Base-by-base conservation (phyloP, 1,140 invertebrate genomes). In the Carposina sasakii region DNA sequence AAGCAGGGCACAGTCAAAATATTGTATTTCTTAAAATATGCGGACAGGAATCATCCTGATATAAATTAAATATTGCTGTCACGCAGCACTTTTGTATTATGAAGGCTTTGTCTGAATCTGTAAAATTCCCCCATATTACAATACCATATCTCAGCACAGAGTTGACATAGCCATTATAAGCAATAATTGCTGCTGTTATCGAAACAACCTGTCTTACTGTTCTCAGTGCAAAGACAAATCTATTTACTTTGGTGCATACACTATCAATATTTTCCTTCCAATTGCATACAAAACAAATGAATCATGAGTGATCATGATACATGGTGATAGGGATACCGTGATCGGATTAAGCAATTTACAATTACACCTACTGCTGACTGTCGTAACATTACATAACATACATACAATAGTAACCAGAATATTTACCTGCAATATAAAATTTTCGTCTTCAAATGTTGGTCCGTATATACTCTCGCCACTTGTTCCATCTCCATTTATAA, bases 401-500 rank as follows among this genome's bases (percentile, higher is more conserved):
- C n/a, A n/a, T n/a, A n/a, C n/a, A n/a, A n/a, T n/a, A 6, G 12
- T 26, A 8, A 2, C 28, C 12, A 30, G 2, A 30, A 34, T 34
- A 34, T 16, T 10, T 82, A 91, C 91, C 76, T 86, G 87, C 42
- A 95, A 60, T 19, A 72, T 75, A 73, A 97, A 97, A 74, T 94
- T 95, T 87, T 99, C 97, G 87, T 98, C 93, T 54, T 93, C 91
- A 85, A 98, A 99, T 48, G 88, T 88, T 1, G 86, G 76, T 9
- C 96, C 97, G 81, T 98, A 99, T 66, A 99, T 98, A 70, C 95
- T 97, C 67, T 98, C 96, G 5, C 96, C 96, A 37, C 94, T 91
- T 21, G 91, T 91, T 0, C 96, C 96, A 88, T 97, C 89, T 43
- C 89, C 89, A 63, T 92, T 91, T 1, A 92, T 87, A 44, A 95